Conservation (phyloP, 23 tunicate genomes). For the Diplosoma virens region DNA sequence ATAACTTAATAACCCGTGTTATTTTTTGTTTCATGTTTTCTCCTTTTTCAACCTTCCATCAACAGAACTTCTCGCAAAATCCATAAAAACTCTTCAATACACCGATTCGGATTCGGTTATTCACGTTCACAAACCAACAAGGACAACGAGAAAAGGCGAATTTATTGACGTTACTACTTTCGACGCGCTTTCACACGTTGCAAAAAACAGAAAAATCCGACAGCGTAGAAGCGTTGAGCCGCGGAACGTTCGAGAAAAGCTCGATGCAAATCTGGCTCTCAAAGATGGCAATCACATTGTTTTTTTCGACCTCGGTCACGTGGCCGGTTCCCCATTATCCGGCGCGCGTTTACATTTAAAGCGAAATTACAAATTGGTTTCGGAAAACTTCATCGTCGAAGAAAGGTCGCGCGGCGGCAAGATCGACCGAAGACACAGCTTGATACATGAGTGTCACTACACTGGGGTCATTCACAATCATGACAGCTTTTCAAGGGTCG, state of each 20-base stretch:
- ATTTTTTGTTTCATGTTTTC: too few relatives aligned
- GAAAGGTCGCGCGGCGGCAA: constrained; percentile 75
- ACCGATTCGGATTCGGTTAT: not conserved
- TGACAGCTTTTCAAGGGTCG: constrained; percentile 82
- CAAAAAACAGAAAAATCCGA: constrained; percentile 19
- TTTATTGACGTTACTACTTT: constrained; percentile 63
- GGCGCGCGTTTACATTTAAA: constrained; percentile 61
- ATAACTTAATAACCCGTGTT: too few relatives aligned
- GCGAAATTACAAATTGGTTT: constrained; percentile 84
- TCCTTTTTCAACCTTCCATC: too few relatives aligned
- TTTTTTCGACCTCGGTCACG: constrained; percentile 68
- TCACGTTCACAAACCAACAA: constrained; percentile 21
- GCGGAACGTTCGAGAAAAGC: constrained; percentile 32
- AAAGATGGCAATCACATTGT: constrained; percentile 77
- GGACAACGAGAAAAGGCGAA: constrained; percentile 55
- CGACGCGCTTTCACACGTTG: constrained; percentile 34
- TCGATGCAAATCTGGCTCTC: constrained; percentile 47
- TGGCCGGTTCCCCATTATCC: constrained; percentile 39
- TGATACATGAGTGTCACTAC: constrained; percentile 83
- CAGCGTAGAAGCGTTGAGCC: constrained; percentile 34
- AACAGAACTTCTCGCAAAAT: not conserved
- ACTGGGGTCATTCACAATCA: constrained; percentile 85
- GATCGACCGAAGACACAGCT: constrained; percentile 49
- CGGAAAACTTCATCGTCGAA: constrained; percentile 80
- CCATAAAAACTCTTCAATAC: not conserved